A percentile compares a stretch with the other conserved stretches of the same genome.
phyloP scores from a whole-genome alignment of 1,140 invertebrate species.

The Steinernema khuongi region DNA sequence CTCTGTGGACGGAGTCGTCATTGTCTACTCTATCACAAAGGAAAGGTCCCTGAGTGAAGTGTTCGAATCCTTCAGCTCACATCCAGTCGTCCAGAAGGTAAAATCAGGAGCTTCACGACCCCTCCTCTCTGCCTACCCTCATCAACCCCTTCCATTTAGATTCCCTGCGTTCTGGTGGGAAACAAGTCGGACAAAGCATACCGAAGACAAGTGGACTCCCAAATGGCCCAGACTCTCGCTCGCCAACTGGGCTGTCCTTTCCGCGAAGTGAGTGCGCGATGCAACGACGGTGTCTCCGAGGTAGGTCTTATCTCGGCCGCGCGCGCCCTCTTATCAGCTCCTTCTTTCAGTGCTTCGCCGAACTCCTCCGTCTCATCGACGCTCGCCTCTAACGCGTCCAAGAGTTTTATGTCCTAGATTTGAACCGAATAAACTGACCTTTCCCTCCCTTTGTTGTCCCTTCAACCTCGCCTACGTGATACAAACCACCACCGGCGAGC shows the following conservation, averaged over 20 bases:
- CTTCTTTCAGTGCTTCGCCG: not conserved
- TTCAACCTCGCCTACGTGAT: too few relatives aligned
- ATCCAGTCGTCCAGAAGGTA: too few relatives aligned
- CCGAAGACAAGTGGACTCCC: not conserved
- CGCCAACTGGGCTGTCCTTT: not conserved
- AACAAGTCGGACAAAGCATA: not conserved
- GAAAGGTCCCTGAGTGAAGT: not conserved
- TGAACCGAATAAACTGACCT: not conserved
- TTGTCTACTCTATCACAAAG: not conserved
- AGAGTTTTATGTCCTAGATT: slow-evolving; percentile 8
- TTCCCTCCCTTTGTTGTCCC: not conserved
- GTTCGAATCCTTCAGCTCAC: not conserved
- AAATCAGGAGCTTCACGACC: too few relatives aligned
- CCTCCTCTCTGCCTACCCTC: too few relatives aligned
- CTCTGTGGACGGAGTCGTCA: not conserved
- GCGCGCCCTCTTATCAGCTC: not conserved
- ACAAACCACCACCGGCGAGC: not conserved
- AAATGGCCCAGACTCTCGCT: not conserved
- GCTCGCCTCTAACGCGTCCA: not conserved
- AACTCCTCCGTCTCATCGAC: not conserved
- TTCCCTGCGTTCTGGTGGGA: not conserved
- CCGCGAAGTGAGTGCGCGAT: not conserved
- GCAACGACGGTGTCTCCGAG: not conserved
- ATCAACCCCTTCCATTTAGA: not conserved
- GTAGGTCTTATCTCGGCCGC: not conserved